A percentile compares a stretch with the other conserved stretches of the same genome.
Conservation (phyloP, 2,797 vertebrate species). For the Cynodonichthys magdalenae region DNA sequence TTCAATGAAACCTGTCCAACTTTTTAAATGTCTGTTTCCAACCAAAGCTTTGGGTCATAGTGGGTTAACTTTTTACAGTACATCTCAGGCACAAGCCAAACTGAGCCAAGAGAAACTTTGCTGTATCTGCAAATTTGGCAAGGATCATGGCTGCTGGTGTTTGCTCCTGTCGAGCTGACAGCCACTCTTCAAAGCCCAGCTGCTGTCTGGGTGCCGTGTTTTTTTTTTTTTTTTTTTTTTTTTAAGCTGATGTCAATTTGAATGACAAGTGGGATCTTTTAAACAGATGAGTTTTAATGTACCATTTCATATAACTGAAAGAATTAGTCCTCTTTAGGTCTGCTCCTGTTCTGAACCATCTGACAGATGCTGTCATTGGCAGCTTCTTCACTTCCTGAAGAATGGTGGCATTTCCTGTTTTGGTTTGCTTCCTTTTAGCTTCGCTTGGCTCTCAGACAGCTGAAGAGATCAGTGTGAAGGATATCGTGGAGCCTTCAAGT, state of each 20-base stretch:
- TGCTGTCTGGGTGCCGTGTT: slow-evolving; percentile 37
- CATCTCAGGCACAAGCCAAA: slow-evolving; percentile 49
- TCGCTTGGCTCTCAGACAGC: slow-evolving; percentile 1
- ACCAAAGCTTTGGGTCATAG: background rate
- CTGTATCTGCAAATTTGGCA: slow-evolving; percentile 18
- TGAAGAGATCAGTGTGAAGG: slow-evolving; percentile 11
- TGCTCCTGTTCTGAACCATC: slow-evolving; percentile 21
- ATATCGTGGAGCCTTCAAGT: slow-evolving; percentile 26
- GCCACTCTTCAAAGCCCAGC: slow-evolving; percentile 38
- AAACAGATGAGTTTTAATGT: background rate
- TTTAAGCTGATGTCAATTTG: background rate
- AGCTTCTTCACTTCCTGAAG: slow-evolving; percentile 5
- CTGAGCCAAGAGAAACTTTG: slow-evolving; percentile 49
- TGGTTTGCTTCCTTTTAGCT: slow-evolving; percentile 6
- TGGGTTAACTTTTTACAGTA: slow-evolving; percentile 42
- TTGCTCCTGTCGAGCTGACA: slow-evolving; percentile 5
- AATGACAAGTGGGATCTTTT: background rate
- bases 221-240: too few relatives aligned
- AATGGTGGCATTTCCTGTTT: slow-evolving; percentile 32
- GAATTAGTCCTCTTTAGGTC: slow-evolving; percentile 9
- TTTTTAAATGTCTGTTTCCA: background rate
- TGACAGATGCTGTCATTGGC: slow-evolving; percentile 7
- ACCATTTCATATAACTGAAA: background rate
- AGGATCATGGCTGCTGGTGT: slow-evolving; percentile 19
- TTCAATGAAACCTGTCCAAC: too few relatives aligned